Base-by-base conservation (phyloP, 2,113 vertebrate species). In the Neodon shergylaensis region DNA sequence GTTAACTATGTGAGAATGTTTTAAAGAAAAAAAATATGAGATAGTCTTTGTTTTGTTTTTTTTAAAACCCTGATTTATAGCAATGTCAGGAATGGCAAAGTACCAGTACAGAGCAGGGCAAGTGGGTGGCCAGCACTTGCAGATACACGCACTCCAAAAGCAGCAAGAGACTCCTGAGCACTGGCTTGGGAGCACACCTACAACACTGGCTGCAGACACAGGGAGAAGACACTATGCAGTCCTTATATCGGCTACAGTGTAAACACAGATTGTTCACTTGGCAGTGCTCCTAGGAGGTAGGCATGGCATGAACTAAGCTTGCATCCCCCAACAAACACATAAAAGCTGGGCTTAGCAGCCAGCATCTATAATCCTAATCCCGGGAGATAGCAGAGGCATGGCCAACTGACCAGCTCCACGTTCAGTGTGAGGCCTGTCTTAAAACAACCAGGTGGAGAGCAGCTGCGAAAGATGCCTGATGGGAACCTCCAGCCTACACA, bases 181-280 rank as follows among this genome's bases (percentile, higher is more conserved):
- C 0, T 44, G 3, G 58, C 1, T 2, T 3, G 3, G 5, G 36
- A 73, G 17, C 1, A 5, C 21, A 10, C 36, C 8, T 7, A 19
- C 24, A 7, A 17, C 54, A 10, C 36, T 1, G 22, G 3, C 6
- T 7, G 26, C 66, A 49, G n/a, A 7, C 5, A 10, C 6, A n/a
- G 14, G 28, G 19, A 5, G 44, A 19, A 8, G 52, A 31, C 0
- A 1, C 14, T 2, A 2, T 0, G 8, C 4, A 3, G 58, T 5
- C 7, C 2, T 16, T 7, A 16, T 10, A 19, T 36, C 0, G 1
- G 39, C 49, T 19, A 5, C 0, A 33, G 61, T 36, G 33, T 5
- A 31, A 87, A 49, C 0, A 22, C 26, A 44, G 22, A 78, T 4
- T 11, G 8, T 0, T 61, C 68, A 8, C 3, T 1, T 11, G 12